Evolutionary conservation across 2,888 invertebrate species (phyloP).

Genomic region (Mermis nigrescens): DNA sequence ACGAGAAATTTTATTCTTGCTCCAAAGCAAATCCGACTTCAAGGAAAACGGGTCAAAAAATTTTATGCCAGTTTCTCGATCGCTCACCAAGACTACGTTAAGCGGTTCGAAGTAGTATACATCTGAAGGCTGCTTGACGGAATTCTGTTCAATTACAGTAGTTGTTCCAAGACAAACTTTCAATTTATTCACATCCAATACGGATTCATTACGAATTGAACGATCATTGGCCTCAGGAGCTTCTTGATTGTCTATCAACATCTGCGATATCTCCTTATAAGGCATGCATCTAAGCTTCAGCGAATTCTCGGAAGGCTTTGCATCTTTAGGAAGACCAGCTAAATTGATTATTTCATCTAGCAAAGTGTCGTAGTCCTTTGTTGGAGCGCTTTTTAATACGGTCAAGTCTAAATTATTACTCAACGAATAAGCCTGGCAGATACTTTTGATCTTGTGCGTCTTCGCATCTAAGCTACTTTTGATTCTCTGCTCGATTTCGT

Average conservation of each 20-base stretch:
- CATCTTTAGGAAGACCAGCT: neutral
- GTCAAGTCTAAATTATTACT: neutral
- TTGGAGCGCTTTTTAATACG: neutral
- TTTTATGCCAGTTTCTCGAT: neutral
- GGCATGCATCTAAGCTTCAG: neutral
- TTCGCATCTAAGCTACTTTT: neutral
- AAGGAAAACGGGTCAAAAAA: too few relatives aligned
- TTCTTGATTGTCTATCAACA: neutral
- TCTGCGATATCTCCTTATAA: neutral
- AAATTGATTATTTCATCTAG: neutral
- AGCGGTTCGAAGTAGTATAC: neutral
- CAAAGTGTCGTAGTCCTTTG: neutral
- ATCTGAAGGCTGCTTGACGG: neutral
- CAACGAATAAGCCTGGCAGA: neutral
- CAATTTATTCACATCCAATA: neutral
- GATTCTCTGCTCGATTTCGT: conserved; percentile 1
- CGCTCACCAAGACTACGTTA: neutral
- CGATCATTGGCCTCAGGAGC: neutral
- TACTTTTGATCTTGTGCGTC: neutral
- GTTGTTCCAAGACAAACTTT: neutral
- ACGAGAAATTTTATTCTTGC: too few relatives aligned
- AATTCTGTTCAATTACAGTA: neutral
- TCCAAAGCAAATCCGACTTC: too few relatives aligned
- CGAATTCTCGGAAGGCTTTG: neutral
- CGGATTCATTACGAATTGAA: neutral